Percentiles rank a stretch among this genome's conserved stretches.
These are phyloP conservation scores for Limnodromus scolopaceus DNA, from an alignment of 2,797 vertebrate species.

Conservation along the genomic window DNA sequence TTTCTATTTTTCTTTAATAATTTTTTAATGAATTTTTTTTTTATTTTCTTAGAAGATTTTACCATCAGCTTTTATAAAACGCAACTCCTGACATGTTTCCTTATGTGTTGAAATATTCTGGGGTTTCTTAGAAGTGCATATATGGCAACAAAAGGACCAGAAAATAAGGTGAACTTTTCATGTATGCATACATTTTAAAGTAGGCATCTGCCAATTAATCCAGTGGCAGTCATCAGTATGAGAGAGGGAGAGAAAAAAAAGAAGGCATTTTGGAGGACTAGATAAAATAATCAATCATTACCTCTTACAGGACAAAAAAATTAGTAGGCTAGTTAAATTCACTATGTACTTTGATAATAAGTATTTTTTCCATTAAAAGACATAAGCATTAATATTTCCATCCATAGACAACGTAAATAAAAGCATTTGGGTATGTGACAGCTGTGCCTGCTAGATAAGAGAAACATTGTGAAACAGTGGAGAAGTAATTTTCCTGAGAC, in stretches of 20 bases:
- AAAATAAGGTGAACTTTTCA: not conserved
- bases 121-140: not conserved
- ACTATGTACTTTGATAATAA: constrained; percentile 30
- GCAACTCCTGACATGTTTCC: not conserved
- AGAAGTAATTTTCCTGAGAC: constrained; percentile 72
- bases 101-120: not conserved
- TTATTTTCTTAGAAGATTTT: not conserved
- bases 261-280: not conserved
- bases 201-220: not conserved
- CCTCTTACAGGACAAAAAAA: not conserved
- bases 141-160: not conserved
- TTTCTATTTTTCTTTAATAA: not conserved
- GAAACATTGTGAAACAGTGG: constrained; percentile 60
- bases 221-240: not conserved
- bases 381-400: constrained; percentile 55
- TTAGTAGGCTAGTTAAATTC: constrained; percentile 40
- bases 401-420: constrained; percentile 58
- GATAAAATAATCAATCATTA: constrained; percentile 31
- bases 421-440: constrained; percentile 61
- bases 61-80: not conserved
- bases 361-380: constrained; percentile 29
- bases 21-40: not conserved
- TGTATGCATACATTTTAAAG: not conserved
- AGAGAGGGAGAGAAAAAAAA: not conserved
- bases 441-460: constrained; percentile 76